Evolutionary conservation across 2,113 vertebrate genomes (phyloP), one percentile per base, ranked within the genome.

Genomic region (Cnemophilus loriae): DNA sequence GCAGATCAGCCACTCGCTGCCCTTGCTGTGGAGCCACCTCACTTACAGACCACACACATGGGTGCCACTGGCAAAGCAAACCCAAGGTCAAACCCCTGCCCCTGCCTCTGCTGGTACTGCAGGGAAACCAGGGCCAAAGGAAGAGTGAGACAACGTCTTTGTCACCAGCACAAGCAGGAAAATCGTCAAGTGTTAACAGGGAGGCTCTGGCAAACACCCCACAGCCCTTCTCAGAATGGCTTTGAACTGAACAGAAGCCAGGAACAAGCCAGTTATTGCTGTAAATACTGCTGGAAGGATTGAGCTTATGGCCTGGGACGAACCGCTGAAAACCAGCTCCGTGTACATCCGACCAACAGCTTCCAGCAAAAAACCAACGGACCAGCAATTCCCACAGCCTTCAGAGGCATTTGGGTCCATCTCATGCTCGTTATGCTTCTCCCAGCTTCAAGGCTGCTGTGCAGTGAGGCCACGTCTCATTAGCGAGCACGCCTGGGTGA

Each of bases 401-500:
- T 9, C 67, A 44, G 67, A 61, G 55, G 46, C 30, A 42, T 24
- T 6, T 65, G 61, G 37, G 41, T 65, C 39, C 70, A 13, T 39
- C 41, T n/a, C 28, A 8, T 16, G 75, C 8, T 87, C 16, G 0
- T 10, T 10, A 2, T 8, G 22, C 50, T 68, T 32, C 41, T 41
- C 39, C 22, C 33, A 11, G 52, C 30, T 71, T 9, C 56, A 11
- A 1, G 10, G 23, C 53, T 21, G 44, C 53, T 14, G 50, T 37
- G 27, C 39, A 35, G 21, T 0, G 2, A 53, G 44, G 47, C 37
- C 4, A 1, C 0, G 0, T 27, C 65, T 59, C 75, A 28, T 53
- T 17, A 65, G 71, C 0, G 0, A 52, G 53, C 85, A 57, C 1
- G 4, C n/a, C 0, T 33, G 52, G 64, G 69, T 17, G 80, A 22